Conservation (phyloP, 2,113 vertebrate species). For the Hystrix brachyura region DNA sequence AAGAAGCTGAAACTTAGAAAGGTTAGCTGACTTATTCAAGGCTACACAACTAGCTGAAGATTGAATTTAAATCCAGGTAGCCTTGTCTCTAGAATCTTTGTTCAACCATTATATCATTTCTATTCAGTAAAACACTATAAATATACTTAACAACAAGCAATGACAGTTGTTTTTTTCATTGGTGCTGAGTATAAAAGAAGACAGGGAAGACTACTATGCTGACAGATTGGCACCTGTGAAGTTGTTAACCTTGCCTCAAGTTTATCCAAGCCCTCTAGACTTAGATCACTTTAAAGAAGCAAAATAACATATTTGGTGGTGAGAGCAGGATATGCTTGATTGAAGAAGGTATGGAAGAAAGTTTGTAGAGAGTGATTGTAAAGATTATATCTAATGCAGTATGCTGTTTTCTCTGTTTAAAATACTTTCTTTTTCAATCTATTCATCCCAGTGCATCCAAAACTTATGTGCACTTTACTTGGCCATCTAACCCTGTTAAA, state of each 20-base stretch:
- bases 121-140: background rate
- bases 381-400: background rate
- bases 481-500: background rate
- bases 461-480: background rate
- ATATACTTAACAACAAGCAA: background rate
- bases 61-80: background rate
- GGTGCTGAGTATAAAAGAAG: background rate
- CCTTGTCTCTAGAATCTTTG: background rate
- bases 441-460: background rate
- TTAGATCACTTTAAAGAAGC: background rate
- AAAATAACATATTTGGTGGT: background rate
- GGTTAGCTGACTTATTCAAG: background rate
- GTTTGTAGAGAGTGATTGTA: background rate
- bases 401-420: background rate
- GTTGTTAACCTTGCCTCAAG: background rate
- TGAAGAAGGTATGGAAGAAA: background rate
- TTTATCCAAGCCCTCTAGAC: background rate
- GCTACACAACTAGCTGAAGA: background rate
- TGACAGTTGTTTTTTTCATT: background rate
- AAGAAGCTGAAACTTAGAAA: background rate
- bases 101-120: background rate
- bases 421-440: background rate
- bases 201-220: background rate
- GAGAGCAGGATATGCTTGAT: background rate
- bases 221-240: background rate